Evolutionary conservation across 2,113 vertebrate species (phyloP).

Genomic region (Pelmatolapia mariae): DNA sequence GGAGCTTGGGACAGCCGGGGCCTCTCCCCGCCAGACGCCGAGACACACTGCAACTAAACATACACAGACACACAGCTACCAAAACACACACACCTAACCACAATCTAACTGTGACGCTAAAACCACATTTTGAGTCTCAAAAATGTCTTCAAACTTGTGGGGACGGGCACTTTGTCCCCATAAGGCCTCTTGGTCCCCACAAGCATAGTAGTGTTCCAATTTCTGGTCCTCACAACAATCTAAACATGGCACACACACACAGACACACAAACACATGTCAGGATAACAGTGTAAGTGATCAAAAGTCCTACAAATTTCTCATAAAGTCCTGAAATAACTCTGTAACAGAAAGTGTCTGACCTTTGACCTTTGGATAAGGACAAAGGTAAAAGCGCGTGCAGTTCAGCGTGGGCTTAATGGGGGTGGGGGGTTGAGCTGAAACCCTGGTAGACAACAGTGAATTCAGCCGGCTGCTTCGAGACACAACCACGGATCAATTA

Average conservation of each 20-base stretch:
- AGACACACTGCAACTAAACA: neutral
- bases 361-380: neutral
- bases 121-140: neutral
- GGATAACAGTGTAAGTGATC: neutral
- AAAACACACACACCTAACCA: neutral
- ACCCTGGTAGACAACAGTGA: neutral
- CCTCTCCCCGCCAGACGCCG: conserved; percentile 10
- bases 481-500: neutral
- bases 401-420: neutral
- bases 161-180: neutral
- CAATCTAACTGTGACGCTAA: neutral
- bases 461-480: neutral
- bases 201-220: neutral
- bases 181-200: neutral
- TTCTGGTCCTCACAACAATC: neutral
- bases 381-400: neutral
- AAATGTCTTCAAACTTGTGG: neutral
- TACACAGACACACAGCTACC: neutral
- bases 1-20: conserved; percentile 2
- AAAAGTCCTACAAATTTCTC: neutral
- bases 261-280: neutral
- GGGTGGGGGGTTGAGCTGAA: neutral
- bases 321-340: neutral
- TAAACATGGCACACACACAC: neutral
- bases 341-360: neutral